Evolutionary conservation across 2,797 vertebrate genomes (phyloP), one percentile per base, ranked within the genome.

Genomic region (Crax fasciolata): DNA sequence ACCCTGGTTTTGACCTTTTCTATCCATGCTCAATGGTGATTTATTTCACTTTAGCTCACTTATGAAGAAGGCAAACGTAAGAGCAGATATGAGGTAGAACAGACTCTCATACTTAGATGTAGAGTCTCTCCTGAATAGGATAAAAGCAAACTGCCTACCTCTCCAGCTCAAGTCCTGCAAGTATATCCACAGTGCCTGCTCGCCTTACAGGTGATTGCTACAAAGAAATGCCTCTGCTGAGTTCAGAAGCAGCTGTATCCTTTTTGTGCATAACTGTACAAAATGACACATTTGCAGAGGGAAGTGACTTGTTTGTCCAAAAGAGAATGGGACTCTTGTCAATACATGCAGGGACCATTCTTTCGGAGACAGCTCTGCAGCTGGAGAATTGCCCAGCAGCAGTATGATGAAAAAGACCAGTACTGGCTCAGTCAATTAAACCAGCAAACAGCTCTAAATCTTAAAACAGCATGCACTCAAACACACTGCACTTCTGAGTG

Each of bases 321-420:
- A 79, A 94, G 52, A 95, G 58, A 94, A 92, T 66, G 46, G 59
- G n/a, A 79, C 48, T 46, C 43, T 79, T 84, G 74, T 94, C 89
- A 94, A 63, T 63, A 93, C 67, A 81, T 52, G 63, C 84, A 3
- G 4, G 59, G 63, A 73, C 71, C 30, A 59, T 84, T 94, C 74
- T 94, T 93, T 89, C 84, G 87, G 61, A 84, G 67, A 76, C 51
- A 90, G 63, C 35, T 90, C 78, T 90, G 81, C 90, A 96, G 71
- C 81, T 94, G 89, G 94, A 94, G 74, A 90, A 73, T 66, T 84
- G 84, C 90, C 80, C 9, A 8, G 76, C 71, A 95, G 62, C 73
- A 81, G 25, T 84, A 59, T 54, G 63, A 75, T 75, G 71, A 92
- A 87, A 84, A 88, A 86, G 62, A 55, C 46, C 70, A 84, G 79